These are phyloP conservation scores for Drosophila punjabiensis DNA, from an alignment of 1,140 invertebrate genomes.

Conservation along the genomic window DNA sequence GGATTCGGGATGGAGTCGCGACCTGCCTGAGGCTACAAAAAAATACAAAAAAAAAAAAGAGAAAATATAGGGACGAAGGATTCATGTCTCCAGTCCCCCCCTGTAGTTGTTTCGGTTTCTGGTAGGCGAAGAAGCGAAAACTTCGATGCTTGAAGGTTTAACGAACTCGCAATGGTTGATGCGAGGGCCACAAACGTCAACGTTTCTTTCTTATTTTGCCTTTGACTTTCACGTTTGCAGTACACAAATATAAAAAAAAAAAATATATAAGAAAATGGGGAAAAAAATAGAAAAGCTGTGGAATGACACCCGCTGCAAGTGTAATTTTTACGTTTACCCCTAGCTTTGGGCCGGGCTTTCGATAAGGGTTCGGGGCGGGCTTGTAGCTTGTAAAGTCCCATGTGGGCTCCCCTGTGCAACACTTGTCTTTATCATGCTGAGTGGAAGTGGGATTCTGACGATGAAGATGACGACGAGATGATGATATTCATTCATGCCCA, in stretches of 20 bases:
- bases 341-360: constrained; percentile 34
- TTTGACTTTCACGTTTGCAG: constrained; percentile 62
- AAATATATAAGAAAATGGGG: neutral
- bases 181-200: constrained; percentile 68
- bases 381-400: constrained; percentile 36
- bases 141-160: constrained; percentile 81
- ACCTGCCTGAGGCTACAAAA: constrained; percentile 42
- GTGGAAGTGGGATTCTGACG: constrained; percentile 27
- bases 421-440: constrained; percentile 59
- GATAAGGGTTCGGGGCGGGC: constrained; percentile 24
- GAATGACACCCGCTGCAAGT: constrained; percentile 41
- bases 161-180: constrained; percentile 62
- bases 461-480: constrained; percentile 46
- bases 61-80: constrained; percentile 21
- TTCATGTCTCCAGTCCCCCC: constrained; percentile 26
- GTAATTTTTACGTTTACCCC: constrained; percentile 77
- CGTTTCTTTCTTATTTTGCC: constrained; percentile 46
- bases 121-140: constrained; percentile 70
- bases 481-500: constrained; percentile 81
- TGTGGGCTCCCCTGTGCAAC: constrained; percentile 49
- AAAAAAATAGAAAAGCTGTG: constrained; percentile 5
- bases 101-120: constrained; percentile 54
- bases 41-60: neutral
- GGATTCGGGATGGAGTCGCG: constrained; percentile 47
- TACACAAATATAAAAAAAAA: constrained; percentile 9